Evolutionary conservation across 2,888 invertebrate species (phyloP).

Genomic region (Thymelicus sylvestris): DNA sequence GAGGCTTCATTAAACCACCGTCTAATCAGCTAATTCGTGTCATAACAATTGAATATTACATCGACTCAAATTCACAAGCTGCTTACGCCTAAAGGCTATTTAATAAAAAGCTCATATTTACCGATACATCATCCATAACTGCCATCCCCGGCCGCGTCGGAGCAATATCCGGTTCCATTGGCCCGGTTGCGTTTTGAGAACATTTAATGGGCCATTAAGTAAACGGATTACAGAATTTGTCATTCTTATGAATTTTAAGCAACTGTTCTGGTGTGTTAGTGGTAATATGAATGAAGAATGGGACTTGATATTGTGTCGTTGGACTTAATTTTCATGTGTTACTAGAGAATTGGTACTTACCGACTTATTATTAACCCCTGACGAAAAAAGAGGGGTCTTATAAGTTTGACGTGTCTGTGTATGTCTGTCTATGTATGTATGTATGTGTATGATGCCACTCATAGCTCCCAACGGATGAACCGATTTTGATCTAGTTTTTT

Average conservation of each 20-base stretch:
- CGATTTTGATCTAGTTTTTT: too few relatives aligned
- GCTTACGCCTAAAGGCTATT: slow-evolving; percentile 2
- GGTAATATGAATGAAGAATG: slow-evolving; percentile 8
- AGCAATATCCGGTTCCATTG: slow-evolving; percentile 22
- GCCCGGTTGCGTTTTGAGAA: slow-evolving; percentile 28
- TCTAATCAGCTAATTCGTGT: too few relatives aligned
- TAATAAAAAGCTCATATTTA: slow-evolving; percentile 24
- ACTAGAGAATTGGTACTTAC: too few relatives aligned
- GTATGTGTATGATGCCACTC: too few relatives aligned
- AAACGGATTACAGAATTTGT: slow-evolving; percentile 15
- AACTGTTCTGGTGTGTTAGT: slow-evolving; percentile 3
- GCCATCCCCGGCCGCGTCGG: slow-evolving; percentile 10
- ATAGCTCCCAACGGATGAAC: too few relatives aligned
- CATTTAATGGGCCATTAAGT: slow-evolving; percentile 27
- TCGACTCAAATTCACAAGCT: not conserved
- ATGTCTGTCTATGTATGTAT: too few relatives aligned
- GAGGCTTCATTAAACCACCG: too few relatives aligned
- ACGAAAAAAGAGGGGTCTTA: too few relatives aligned
- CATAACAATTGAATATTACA: not conserved
- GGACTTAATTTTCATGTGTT: too few relatives aligned
- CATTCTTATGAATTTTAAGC: slow-evolving; percentile 22
- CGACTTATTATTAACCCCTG: too few relatives aligned
- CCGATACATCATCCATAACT: slow-evolving; percentile 28
- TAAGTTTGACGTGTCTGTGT: too few relatives aligned
- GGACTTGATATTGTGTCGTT: not conserved